Base-by-base conservation (phyloP, 1,140 invertebrate species). In the Macrotrachela quadricornifera region DNA sequence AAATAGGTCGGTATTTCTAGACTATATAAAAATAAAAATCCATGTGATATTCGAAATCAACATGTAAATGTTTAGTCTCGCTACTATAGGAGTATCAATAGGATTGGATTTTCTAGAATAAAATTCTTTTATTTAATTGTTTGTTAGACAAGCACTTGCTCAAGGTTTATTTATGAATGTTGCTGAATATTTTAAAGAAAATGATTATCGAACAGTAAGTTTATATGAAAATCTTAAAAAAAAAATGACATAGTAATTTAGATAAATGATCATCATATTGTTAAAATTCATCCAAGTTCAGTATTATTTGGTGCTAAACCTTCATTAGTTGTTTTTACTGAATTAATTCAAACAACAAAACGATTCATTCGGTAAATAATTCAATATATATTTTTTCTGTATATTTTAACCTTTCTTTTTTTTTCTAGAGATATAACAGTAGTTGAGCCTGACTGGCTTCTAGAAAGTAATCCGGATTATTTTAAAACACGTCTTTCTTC, bases 141-240 rank as follows among this genome's bases (percentile, higher is more conserved):
- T 14, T 12, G 65, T 46, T 58, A 73, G 72, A 55, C 69, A 67
- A 67, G 82, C 83, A 62, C 63, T 92, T 14, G 64, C 83, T 14
- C 74, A 78, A 50, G 87, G 86, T 14, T 71, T 91, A 14, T 87
- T 83, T 63, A 80, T 82, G 64, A 92, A 91, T 71, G 76, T 85
- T 55, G 84, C 86, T n/a, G 80, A 85, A 69, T 61, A 85, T 10
- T 79, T 85, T 57, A 75, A 72, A 58, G 78, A 82, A 60, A 77
- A 75, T 43, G 69, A 74, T 55, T 86, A 84, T 62, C 60, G 80
- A 44, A 79, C 80, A 18, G 77, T 83, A 72, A 77, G 73, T 67
- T 46, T 45, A 8, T 13, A 12, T 38, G 8, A 37, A 47, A 37
- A 44, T 46, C 11, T 10, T 16, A 46, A 46, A 51, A 51, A 39